Evolutionary conservation across 2,888 invertebrate species (phyloP).

Genomic region (Neoascia interrupta): DNA sequence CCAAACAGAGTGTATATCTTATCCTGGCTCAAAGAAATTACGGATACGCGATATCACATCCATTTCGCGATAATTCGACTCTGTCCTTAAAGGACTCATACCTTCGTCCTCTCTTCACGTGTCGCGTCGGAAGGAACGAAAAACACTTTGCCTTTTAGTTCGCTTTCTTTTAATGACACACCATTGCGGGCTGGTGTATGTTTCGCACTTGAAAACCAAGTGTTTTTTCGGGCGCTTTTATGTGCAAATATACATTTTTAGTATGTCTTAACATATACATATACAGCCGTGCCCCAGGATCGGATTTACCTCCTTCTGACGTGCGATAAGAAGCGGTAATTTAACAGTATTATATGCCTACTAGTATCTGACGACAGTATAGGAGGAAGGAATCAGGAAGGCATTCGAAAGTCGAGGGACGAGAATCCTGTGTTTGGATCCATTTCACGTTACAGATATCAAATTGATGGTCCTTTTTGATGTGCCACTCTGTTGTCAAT

Average conservation of each 20-base stretch:
- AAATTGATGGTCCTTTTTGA: slow-evolving; percentile 66
- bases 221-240: slow-evolving; percentile 37
- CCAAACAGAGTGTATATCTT: slow-evolving; percentile 23
- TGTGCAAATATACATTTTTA: slow-evolving; percentile 50
- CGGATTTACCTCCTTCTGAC: slow-evolving; percentile 59
- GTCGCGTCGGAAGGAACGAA: too few relatives aligned
- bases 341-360: slow-evolving; percentile 46
- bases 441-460: slow-evolving; percentile 62
- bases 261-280: slow-evolving; percentile 31
- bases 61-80: slow-evolving; percentile 67
- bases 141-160: too few relatives aligned
- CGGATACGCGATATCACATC: slow-evolving; percentile 67
- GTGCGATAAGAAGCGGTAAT: slow-evolving; percentile 64
- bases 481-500: slow-evolving; percentile 64
- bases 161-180: slow-evolving; percentile 65
- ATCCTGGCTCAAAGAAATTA: slow-evolving; percentile 66
- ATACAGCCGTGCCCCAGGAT: slow-evolving; percentile 27
- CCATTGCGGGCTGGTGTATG: slow-evolving; percentile 37
- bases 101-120: too few relatives aligned
- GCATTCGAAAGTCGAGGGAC: background rate
- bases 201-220: slow-evolving; percentile 32
- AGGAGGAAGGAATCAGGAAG: background rate
- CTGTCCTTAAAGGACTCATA: too few relatives aligned
- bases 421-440: slow-evolving; percentile 32
- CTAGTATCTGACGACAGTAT: background rate